phyloP scores from a whole-genome alignment of 2,888 invertebrate genomes.

The Strigamia transsilvanica region DNA sequence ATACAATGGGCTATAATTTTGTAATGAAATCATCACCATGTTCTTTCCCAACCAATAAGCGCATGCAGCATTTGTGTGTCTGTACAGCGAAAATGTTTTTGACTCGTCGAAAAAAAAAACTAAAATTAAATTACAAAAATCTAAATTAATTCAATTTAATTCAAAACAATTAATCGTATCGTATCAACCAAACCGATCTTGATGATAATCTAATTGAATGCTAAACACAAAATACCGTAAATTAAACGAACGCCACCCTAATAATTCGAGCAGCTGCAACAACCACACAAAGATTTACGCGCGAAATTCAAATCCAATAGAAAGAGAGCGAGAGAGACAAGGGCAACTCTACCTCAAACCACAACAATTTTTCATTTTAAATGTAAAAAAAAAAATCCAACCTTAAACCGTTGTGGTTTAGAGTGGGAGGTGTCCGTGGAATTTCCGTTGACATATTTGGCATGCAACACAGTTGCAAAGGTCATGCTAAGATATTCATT shows the following conservation, averaged over 20 bases:
- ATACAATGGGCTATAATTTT: conserved; percentile 48
- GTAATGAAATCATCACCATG: conserved; percentile 31
- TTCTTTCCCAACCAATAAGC: conserved; percentile 31
- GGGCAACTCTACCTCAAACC: not conserved
- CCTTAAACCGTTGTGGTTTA: conserved; percentile 24
- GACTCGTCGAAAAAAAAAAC: conserved; percentile 1
- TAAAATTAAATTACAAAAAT: not conserved
- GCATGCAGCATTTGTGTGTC: conserved; percentile 3
- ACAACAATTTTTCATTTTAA: not conserved
- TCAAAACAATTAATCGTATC: not conserved
- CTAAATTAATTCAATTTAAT: not conserved
- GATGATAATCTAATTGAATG: not conserved
- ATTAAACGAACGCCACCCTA: not conserved
- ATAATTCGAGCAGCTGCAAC: not conserved
- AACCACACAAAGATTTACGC: not conserved
- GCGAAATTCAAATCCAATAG: not conserved
- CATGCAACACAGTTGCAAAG: conserved; percentile 45
- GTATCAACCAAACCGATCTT: not conserved
- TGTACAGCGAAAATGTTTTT: not conserved
- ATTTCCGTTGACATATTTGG: conserved; percentile 49
- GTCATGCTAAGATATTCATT: conserved; percentile 17
- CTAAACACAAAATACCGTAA: not conserved
- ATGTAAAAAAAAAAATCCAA: conserved; percentile 22
- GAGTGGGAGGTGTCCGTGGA: conserved; percentile 37
- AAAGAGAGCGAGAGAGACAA: not conserved